Evolutionary conservation across 2,888 invertebrate genomes (phyloP), one percentile per base, ranked within the genome.

Genomic region (Kuschelorhynchus macadamiae): DNA sequence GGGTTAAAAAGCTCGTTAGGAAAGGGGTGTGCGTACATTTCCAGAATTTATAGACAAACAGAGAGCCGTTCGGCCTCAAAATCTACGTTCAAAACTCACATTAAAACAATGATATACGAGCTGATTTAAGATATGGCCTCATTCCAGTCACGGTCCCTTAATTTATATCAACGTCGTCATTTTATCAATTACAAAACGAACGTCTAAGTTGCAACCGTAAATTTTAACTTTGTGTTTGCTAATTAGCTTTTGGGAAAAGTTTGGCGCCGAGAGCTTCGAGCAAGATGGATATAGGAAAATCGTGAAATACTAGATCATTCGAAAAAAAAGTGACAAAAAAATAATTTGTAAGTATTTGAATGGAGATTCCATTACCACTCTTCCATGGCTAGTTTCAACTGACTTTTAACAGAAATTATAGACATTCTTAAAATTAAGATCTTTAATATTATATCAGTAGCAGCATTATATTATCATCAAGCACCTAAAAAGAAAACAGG

Each of bases 161-260:
- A 84, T 83, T 83, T 83, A 84, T 83, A 82, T 83, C 83, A 83
- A 82, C 81, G 84, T 84, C 83, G 84, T 84, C 84, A 84, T 82
- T 81, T 80, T 82, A 81, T 82, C 84, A 83, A 83, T 84, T 84
- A 83, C 81, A 82, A 81, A 83, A 80, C 82, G 82, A 83, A 81
- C 77, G 79, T 78, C 73, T 62, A 72, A 72, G 75, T 75, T 78
- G 77, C 79, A 79, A 77, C 78, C 80, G 80, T 83, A 83, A 83
- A 83, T 83, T 82, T 81, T 75, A 80, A 82, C 81, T 82, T 80
- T 81, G 76, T 79, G 80, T 81, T 81, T 81, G 80, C 80, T 81
- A 81, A 82, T 82, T 81, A 80, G 80, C 80, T 80, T 80, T 77
- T 62, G 71, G 73, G 77, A 77, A 77, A 77, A 77, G 75, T 76